Evolutionary conservation across 2,113 vertebrate species (phyloP).

Genomic region (Polypterus senegalus): DNA sequence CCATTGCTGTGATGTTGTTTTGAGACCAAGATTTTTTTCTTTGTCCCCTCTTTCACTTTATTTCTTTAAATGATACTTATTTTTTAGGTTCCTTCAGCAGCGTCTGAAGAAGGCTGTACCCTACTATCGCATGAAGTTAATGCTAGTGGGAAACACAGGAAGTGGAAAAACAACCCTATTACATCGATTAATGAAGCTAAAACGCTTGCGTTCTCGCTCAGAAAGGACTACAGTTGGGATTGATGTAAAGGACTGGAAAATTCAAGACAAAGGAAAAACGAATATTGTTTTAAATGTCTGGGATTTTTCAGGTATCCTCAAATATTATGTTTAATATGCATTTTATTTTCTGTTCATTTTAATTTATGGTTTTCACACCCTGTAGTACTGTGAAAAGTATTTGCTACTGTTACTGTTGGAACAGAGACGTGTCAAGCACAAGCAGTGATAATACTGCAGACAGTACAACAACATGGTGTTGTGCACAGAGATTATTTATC

Average conservation of each 20-base stretch:
- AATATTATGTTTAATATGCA: neutral
- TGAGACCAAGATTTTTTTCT: neutral
- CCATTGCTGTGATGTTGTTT: too few relatives aligned
- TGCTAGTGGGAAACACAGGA: constrained; percentile 77
- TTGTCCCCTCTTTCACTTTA: neutral
- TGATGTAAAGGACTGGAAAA: constrained; percentile 77
- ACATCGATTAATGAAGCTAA: constrained; percentile 75
- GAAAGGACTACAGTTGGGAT: constrained; percentile 51
- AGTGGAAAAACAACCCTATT: constrained; percentile 85
- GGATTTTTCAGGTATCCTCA: constrained; percentile 81
- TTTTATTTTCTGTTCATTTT: neutral
- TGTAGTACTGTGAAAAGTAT: neutral
- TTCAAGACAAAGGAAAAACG: constrained; percentile 64
- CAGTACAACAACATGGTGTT: too few relatives aligned
- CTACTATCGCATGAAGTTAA: constrained; percentile 86
- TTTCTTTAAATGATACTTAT: neutral
- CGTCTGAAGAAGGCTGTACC: constrained; percentile 89
- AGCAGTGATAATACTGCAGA: too few relatives aligned
- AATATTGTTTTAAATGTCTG: constrained; percentile 80
- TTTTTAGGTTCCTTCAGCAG: constrained; percentile 83
- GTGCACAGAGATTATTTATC: too few relatives aligned
- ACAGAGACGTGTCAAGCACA: too few relatives aligned
- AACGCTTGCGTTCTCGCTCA: constrained; percentile 37
- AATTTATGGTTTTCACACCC: neutral
- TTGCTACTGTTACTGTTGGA: too few relatives aligned